Percentiles rank a stretch among this genome's conserved stretches.
Conservation (phyloP, 2,113 vertebrate genomes). For the Psettodes erumei region DNA sequence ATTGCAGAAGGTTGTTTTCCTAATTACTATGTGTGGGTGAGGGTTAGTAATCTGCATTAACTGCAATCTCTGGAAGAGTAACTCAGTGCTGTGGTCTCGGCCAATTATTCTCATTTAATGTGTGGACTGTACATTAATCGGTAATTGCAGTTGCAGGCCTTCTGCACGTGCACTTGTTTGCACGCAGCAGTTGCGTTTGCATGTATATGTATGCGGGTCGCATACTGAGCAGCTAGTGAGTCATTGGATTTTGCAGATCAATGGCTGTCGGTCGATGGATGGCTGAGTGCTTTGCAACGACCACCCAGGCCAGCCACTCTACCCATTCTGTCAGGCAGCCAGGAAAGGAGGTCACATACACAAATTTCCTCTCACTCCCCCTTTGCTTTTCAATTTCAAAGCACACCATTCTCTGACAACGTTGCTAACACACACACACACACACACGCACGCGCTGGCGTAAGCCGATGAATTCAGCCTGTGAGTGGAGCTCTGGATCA, state of each 20-base stretch:
- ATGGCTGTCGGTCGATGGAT: conserved; percentile 72
- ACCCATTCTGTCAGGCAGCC: conserved; percentile 55
- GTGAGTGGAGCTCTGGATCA: conserved; percentile 61
- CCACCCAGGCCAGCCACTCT: conserved; percentile 62
- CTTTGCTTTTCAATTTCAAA: conserved; percentile 45
- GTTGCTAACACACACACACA: conserved; percentile 12
- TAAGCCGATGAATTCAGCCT: conserved; percentile 64
- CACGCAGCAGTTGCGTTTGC: conserved; percentile 36
- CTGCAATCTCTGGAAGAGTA: conserved; percentile 23
- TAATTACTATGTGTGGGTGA: conserved; percentile 35
- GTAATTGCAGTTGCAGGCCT: conserved; percentile 30
- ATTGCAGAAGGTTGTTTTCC: conserved; percentile 32
- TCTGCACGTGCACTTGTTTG: conserved; percentile 53
- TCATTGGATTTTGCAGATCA: conserved; percentile 76
- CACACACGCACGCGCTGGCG: conserved; percentile 27
- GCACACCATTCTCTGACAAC: conserved; percentile 24
- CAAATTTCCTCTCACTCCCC: conserved; percentile 36
- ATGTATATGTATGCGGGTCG: conserved; percentile 58
- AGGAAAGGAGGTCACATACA: conserved; percentile 67
- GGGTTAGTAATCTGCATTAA: conserved; percentile 46
- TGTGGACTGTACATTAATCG: conserved; percentile 48
- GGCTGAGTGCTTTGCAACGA: conserved; percentile 75
- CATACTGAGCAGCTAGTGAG: conserved; percentile 66
- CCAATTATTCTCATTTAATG: conserved; percentile 50
- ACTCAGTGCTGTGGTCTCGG: conserved; percentile 29